phyloP scores from a whole-genome alignment of 2,888 invertebrate species.

The Folsomia manolachei region DNA sequence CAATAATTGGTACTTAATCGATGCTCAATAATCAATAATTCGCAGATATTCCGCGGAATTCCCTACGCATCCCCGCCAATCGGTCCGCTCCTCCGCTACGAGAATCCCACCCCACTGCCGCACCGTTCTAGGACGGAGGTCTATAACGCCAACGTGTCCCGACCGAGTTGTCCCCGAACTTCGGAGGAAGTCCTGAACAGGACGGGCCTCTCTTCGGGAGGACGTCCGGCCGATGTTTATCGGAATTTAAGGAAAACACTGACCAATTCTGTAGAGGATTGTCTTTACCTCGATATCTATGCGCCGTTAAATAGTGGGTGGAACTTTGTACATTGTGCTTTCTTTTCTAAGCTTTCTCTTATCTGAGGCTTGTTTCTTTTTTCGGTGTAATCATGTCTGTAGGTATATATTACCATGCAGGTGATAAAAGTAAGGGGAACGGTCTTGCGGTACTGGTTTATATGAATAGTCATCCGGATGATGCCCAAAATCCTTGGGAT shows the following conservation, averaged over 20 bases:
- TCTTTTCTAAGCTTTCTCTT: no score
- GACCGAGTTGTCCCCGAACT: conserved; percentile 42
- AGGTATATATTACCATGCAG: conserved; percentile 38
- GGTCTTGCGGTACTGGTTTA: conserved; percentile 47
- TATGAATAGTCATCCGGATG: conserved; percentile 44
- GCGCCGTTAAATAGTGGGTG: conserved; percentile 41
- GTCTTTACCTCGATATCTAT: conserved; percentile 46
- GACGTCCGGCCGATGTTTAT: conserved; percentile 30
- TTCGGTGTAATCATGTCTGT: conserved; percentile 9
- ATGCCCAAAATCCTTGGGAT: conserved; percentile 46
- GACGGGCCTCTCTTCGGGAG: conserved; percentile 16
- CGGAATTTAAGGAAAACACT: conserved; percentile 39
- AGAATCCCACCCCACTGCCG: conserved; percentile 43
- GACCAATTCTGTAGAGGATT: conserved; percentile 43
- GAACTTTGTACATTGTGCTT: no score
- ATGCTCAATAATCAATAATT: no score
- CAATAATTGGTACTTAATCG: no score
- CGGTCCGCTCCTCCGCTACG: conserved; percentile 74
- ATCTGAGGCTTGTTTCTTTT: background rate
- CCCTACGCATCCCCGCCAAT: conserved; percentile 91
- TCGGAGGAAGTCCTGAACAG: conserved; percentile 35
- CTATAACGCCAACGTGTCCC: conserved; percentile 44
- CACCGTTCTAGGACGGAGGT: conserved; percentile 32
- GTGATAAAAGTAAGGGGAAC: conserved; percentile 38
- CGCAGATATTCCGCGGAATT: conserved; percentile 56